A percentile compares a stretch with the other conserved stretches of the same genome.
These are phyloP conservation scores for Mellivora capensis DNA, from an alignment of 2,113 vertebrate species.

Conservation along the genomic window DNA sequence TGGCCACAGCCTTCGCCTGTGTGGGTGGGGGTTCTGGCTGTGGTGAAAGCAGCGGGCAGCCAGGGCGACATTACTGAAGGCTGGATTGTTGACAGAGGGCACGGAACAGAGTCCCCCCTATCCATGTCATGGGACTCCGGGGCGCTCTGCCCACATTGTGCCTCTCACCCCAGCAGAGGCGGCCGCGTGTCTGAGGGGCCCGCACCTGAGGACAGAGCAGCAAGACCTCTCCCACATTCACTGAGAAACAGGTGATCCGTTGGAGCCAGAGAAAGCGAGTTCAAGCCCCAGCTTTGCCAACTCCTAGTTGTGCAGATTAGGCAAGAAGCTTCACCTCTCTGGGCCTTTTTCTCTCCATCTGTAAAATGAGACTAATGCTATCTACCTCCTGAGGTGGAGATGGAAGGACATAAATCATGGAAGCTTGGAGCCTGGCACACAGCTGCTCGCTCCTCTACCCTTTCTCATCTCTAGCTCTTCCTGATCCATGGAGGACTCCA, in stretches of 20 bases:
- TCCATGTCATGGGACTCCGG: not conserved
- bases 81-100: slow-evolving; percentile 19
- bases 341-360: not conserved
- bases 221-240: not conserved
- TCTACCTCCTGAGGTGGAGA: not conserved
- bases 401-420: not conserved
- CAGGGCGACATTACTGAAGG: slow-evolving; percentile 25
- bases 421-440: not conserved
- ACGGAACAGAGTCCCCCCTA: not conserved
- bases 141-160: not conserved
- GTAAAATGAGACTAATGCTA: not conserved
- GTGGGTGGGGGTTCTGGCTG: slow-evolving; percentile 48
- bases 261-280: not conserved
- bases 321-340: not conserved
- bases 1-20: accelerated
- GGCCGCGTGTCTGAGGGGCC: not conserved
- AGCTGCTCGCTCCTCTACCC: not conserved
- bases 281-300: not conserved
- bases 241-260: accelerated
- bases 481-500: not conserved
- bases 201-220: not conserved
- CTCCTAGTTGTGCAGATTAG: not conserved
- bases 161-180: not conserved
- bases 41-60: slow-evolving; percentile 43
- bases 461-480: not conserved